phyloP scores from a whole-genome alignment of 2,797 vertebrate genomes.

The Mormyrops boulengeri region DNA sequence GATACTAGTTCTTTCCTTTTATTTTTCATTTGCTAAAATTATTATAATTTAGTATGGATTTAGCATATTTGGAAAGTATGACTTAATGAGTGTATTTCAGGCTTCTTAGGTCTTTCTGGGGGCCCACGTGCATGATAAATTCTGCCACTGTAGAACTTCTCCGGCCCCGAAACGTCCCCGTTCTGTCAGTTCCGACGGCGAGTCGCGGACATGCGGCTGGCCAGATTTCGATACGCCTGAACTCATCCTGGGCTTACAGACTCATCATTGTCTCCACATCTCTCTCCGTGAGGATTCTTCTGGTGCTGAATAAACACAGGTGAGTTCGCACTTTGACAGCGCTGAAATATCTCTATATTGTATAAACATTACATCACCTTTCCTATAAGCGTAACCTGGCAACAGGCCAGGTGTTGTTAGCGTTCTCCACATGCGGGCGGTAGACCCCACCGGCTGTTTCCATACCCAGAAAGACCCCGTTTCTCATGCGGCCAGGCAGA shows the following conservation, averaged over 20 bases:
- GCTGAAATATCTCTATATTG: conserved; percentile 61
- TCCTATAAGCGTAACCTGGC: conserved; percentile 55
- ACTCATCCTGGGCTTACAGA: conserved; percentile 42
- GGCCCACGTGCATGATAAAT: conserved; percentile 36
- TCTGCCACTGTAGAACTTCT: conserved; percentile 12
- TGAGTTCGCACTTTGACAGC: conserved; percentile 62
- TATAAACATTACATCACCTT: conserved; percentile 66
- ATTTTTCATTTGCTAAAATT: not conserved
- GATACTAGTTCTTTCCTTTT: not conserved
- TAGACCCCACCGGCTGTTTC: not conserved
- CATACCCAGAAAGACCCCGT: not conserved
- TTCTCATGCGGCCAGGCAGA: not conserved
- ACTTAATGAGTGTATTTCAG: not conserved
- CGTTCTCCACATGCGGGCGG: conserved; percentile 28
- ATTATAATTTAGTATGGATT: not conserved
- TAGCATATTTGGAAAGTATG: not conserved
- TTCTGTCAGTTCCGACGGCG: conserved; percentile 29
- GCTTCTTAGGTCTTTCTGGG: conserved; percentile 22
- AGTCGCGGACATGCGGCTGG: conserved; percentile 32
- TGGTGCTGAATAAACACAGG: conserved; percentile 61
- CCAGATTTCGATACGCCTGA: conserved; percentile 29
- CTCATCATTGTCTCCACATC: conserved; percentile 50
- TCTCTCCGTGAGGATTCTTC: conserved; percentile 53
- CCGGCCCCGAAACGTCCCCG: conserved; percentile 23
- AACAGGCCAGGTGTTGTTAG: conserved; percentile 54